Conservation (phyloP, 1,140 invertebrate species). For the Drosophila lacteicornis region DNA sequence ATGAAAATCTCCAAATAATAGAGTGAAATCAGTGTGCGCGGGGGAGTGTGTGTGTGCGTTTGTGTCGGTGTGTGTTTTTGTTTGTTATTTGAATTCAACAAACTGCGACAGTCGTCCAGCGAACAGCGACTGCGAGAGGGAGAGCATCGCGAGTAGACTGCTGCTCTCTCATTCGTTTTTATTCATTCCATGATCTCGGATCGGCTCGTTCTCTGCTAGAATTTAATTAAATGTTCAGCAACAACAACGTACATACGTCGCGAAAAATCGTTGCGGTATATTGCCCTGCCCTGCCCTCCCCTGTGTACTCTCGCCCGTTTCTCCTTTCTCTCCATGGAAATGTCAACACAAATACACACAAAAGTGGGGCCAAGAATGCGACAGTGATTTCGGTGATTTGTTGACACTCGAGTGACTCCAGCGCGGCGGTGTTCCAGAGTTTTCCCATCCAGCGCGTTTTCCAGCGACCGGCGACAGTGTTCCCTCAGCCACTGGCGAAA, state of each 20-base stretch:
- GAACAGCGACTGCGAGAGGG: conserved; percentile 3
- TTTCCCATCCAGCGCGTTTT: conserved; percentile 10
- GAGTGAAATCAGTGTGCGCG: conserved; percentile 63
- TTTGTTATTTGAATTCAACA: conserved; percentile 62
- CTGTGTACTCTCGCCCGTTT: conserved; percentile 14
- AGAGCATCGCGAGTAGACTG: conserved; percentile 1
- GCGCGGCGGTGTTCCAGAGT: conserved; percentile 6
- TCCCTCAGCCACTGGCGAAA: conserved; percentile 6
- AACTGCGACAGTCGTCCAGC: conserved; percentile 51
- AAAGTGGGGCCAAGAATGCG: conserved; percentile 26
- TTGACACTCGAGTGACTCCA: conserved; percentile 37
- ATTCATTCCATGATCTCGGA: conserved; percentile 68
- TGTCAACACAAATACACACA: conserved; percentile 49
- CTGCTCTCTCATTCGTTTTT: conserved; percentile 54
- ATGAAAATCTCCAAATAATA: conserved; percentile 61
- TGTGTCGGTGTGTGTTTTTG: conserved; percentile 35
- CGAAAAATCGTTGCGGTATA: conserved; percentile 60
- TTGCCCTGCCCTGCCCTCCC: conserved; percentile 35
- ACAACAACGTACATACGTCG: conserved; percentile 32
- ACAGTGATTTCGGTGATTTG: conserved; percentile 32
- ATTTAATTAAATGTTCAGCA: conserved; percentile 62
- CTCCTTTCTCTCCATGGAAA: conserved; percentile 46
- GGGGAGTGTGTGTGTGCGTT: conserved; percentile 21
- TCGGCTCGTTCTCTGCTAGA: conserved; percentile 33
- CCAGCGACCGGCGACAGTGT: conserved; percentile 5